phyloP scores from a whole-genome alignment of 2,113 vertebrate genomes.

The Nothoprocta perdicaria region DNA sequence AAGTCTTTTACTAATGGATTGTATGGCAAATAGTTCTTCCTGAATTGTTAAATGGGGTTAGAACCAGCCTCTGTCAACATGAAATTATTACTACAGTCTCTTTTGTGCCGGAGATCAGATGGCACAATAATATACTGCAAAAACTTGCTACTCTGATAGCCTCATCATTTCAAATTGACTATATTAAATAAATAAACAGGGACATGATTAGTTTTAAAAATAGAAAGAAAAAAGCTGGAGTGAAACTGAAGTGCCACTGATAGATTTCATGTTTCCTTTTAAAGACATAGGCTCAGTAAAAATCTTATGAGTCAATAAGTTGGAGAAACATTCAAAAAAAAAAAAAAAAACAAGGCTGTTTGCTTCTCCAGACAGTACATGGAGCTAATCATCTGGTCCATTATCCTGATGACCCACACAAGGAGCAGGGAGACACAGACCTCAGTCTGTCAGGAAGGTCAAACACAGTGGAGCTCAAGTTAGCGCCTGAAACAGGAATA shows the following conservation, averaged over 20 bases:
- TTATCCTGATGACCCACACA: not conserved
- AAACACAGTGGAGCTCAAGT: not conserved
- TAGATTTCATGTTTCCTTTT: not conserved
- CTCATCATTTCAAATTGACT: not conserved
- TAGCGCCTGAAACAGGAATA: not conserved
- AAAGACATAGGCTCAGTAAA: not conserved
- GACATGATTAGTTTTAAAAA: not conserved
- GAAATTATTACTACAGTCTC: not conserved
- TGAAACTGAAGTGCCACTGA: not conserved
- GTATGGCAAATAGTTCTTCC: not conserved
- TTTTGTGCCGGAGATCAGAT: not conserved
- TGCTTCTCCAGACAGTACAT: not conserved
- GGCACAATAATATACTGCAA: not conserved
- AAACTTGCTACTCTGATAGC: not conserved
- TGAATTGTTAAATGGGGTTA: not conserved
- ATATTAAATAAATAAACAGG: not conserved
- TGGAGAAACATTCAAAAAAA: not conserved
- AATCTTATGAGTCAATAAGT: not conserved
- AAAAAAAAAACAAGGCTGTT: not conserved
- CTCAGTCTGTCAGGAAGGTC: not conserved
- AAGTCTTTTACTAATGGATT: not conserved
- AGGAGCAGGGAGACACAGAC: not conserved
- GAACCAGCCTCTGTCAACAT: not conserved
- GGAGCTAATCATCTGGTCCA: accelerated
- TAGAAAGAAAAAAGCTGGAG: not conserved